phyloP scores from a whole-genome alignment of 1,140 invertebrate genomes.

The Trachymyrmex septentrionalis region DNA sequence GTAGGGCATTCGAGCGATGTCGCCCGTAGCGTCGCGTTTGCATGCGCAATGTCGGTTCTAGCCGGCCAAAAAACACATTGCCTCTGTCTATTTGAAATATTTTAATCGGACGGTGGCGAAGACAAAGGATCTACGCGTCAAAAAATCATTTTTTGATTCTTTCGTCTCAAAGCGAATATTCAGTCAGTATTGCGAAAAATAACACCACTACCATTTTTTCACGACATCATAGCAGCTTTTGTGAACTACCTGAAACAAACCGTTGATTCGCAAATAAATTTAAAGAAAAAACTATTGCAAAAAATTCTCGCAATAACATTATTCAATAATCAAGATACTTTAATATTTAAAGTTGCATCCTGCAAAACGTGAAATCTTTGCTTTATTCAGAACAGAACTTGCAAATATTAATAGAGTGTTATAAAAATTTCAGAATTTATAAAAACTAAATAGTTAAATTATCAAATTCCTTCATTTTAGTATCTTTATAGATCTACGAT shows the following conservation, averaged over 20 bases:
- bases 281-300: neutral
- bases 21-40: constrained; percentile 55
- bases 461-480: neutral
- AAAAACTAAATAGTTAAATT: neutral
- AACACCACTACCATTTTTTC: constrained; percentile 26
- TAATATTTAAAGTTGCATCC: neutral
- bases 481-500: neutral
- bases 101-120: constrained; percentile 48
- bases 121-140: constrained; percentile 55
- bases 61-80: constrained; percentile 50
- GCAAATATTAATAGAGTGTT: neutral
- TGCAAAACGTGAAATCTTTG: neutral
- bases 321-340: constrained; percentile 42
- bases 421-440: constrained; percentile 14
- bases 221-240: constrained; percentile 21
- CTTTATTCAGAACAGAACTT: neutral
- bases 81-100: constrained; percentile 63
- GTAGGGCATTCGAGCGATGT: constrained; percentile 55
- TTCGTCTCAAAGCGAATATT: constrained; percentile 50
- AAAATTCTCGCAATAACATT: constrained; percentile 8
- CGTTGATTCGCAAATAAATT: constrained; percentile 41
- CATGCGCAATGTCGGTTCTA: constrained; percentile 50
- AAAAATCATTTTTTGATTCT: constrained; percentile 63
- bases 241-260: constrained; percentile 2
- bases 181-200: constrained; percentile 26